phyloP scores from a whole-genome alignment of 1,140 invertebrate species.

The Araneus ventricosus region DNA sequence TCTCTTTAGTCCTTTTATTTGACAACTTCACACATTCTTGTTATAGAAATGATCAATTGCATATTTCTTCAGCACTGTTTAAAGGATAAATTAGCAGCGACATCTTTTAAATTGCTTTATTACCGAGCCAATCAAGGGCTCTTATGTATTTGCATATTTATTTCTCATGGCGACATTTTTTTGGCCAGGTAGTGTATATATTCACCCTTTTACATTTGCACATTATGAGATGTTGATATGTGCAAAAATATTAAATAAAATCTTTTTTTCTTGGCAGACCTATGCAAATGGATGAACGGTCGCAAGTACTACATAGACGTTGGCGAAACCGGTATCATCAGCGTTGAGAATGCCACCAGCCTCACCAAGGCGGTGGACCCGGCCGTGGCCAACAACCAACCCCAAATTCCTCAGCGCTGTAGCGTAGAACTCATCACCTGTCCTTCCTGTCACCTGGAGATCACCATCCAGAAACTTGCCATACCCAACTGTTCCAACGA shows the following conservation, averaged over 20 bases:
- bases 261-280: constrained; percentile 15
- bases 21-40: too few relatives aligned
- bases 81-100: too few relatives aligned
- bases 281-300: constrained; percentile 76
- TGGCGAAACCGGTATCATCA: constrained; percentile 74
- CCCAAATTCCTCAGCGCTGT: constrained; percentile 79
- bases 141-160: too few relatives aligned
- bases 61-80: too few relatives aligned
- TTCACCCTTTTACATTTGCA: neutral
- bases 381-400: neutral
- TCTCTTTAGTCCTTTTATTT: too few relatives aligned
- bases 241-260: neutral
- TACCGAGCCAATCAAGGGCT: too few relatives aligned
- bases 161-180: too few relatives aligned
- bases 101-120: too few relatives aligned
- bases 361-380: neutral
- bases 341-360: constrained; percentile 70
- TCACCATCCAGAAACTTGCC: constrained; percentile 83
- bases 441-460: constrained; percentile 85
- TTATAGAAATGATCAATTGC: too few relatives aligned
- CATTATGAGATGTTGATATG: neutral
- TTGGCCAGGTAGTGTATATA: too few relatives aligned
- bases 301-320: constrained; percentile 76
- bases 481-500: constrained; percentile 76
- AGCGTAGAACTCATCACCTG: constrained; percentile 86